Conservation (phyloP, 2,888 invertebrate species). For the Dastarcus helophoroides region DNA sequence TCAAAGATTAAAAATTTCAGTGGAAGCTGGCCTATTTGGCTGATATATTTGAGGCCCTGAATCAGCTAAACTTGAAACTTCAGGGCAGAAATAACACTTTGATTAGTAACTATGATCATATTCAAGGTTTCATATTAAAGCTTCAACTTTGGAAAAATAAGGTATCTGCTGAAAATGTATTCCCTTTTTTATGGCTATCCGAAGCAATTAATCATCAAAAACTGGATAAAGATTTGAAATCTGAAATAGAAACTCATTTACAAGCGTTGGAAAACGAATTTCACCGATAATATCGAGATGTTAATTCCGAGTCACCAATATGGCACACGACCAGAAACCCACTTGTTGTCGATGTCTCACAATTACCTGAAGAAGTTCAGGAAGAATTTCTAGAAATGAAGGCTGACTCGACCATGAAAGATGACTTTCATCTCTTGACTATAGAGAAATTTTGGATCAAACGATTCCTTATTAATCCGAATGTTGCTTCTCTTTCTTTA, state of each 20-base stretch:
- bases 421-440: conserved; percentile 9
- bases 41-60: conserved; percentile 9
- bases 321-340: conserved; percentile 11
- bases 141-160: conserved; percentile 7
- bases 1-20: conserved; percentile 5
- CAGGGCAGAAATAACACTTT: conserved; percentile 6
- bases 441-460: conserved; percentile 13
- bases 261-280: conserved; percentile 8
- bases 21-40: conserved; percentile 8
- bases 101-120: conserved; percentile 8
- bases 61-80: conserved; percentile 8
- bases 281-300: conserved; percentile 5
- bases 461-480: conserved; percentile 8
- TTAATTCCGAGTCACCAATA: conserved; percentile 11
- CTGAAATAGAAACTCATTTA: conserved; percentile 8
- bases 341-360: conserved; percentile 9
- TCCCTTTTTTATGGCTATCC: not conserved
- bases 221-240: no score
- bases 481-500: conserved; percentile 6
- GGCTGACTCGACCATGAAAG: conserved; percentile 9
- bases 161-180: conserved; percentile 8
- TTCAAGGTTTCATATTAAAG: conserved; percentile 7
- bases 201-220: not conserved
- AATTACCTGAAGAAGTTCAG: conserved; percentile 12
- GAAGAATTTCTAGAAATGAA: conserved; percentile 9